Conservation (phyloP, 1,140 invertebrate genomes). For the Pachyrhynchus sulphureomaculatus region DNA sequence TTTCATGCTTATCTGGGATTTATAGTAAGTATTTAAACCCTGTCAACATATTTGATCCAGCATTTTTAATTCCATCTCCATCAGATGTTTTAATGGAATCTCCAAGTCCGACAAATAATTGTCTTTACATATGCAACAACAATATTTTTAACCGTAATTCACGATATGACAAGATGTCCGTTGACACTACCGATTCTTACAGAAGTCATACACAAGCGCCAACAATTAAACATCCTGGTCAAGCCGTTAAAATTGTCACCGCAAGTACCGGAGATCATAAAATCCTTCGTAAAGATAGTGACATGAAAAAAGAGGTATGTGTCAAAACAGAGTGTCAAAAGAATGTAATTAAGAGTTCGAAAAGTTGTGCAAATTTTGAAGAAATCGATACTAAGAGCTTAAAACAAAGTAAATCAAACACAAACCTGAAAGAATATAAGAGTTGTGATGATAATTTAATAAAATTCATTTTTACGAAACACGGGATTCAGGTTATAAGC, state of each 20-base stretch:
- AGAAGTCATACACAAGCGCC: constrained; percentile 47
- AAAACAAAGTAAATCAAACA: constrained; percentile 44
- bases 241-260: constrained; percentile 58
- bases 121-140: constrained; percentile 53
- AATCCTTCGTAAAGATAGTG: constrained; percentile 36
- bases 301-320: constrained; percentile 47
- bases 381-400: constrained; percentile 23
- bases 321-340: constrained; percentile 22
- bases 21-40: constrained; percentile 53
- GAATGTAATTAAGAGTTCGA: constrained; percentile 44
- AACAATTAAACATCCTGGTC: constrained; percentile 53
- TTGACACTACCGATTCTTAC: constrained; percentile 45
- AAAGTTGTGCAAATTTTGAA: constrained; percentile 48
- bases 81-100: constrained; percentile 58
- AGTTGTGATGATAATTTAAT: constrained; percentile 66
- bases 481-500: constrained; percentile 73
- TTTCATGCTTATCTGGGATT: constrained; percentile 35
- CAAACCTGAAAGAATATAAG: constrained; percentile 48
- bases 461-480: constrained; percentile 69
- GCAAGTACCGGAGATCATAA: constrained; percentile 53
- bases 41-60: constrained; percentile 28
- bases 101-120: constrained; percentile 54
- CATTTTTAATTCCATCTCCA: constrained; percentile 58
- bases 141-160: constrained; percentile 47
- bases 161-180: constrained; percentile 44